Evolutionary conservation across 2,113 vertebrate species (phyloP).

Genomic region (Orientallactaga bullata): DNA sequence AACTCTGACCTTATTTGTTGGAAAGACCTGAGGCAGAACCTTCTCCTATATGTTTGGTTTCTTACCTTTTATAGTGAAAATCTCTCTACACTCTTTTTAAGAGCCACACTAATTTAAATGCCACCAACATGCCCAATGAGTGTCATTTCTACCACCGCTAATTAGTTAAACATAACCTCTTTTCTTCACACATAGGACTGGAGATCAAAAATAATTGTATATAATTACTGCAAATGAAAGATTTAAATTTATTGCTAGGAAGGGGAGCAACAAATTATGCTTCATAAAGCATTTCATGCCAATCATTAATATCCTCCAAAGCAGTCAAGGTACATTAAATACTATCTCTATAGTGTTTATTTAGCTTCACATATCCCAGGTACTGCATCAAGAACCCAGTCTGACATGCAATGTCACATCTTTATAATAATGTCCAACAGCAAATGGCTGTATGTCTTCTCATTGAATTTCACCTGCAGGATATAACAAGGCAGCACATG

Average conservation of each 20-base stretch:
- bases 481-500: neutral
- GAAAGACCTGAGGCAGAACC: neutral
- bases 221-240: conserved; percentile 66
- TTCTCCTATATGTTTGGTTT: neutral
- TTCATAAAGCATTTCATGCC: conserved; percentile 43
- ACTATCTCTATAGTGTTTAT: neutral
- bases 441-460: neutral
- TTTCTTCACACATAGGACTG: conserved; percentile 44
- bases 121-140: conserved; percentile 36
- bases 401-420: neutral
- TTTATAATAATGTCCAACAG: neutral
- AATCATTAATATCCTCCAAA: conserved; percentile 42
- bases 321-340: neutral
- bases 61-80: neutral
- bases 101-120: conserved; percentile 59
- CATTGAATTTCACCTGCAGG: conserved; percentile 18
- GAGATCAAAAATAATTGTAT: conserved; percentile 70
- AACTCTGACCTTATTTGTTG: conserved; percentile 2
- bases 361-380: neutral
- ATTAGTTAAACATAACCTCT: conserved; percentile 60
- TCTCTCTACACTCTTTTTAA: conserved; percentile 28
- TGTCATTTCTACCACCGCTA: conserved; percentile 58
- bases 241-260: conserved; percentile 54
- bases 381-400: neutral
- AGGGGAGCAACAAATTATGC: conserved; percentile 54